Percentiles rank a stretch among this genome's conserved stretches.
Conservation (phyloP, 1,140 invertebrate genomes). For the Heliconius hermathena region DNA sequence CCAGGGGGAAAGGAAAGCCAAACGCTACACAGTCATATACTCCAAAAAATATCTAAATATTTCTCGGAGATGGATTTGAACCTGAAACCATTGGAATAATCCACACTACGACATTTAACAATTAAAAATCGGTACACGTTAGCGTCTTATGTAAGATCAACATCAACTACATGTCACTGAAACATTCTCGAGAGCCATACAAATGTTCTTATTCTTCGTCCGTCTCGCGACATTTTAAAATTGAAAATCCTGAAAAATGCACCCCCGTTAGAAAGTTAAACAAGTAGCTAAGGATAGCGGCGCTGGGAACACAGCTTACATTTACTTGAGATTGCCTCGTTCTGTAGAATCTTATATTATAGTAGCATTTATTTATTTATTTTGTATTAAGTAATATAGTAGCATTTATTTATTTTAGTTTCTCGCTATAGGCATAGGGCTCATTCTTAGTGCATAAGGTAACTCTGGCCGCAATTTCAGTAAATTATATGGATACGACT, state of each 20-base stretch:
- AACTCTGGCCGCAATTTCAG: no score
- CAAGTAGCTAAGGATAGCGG: background rate
- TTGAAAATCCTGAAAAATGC: conserved; percentile 5
- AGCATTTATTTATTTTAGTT: no score
- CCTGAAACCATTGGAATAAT: background rate
- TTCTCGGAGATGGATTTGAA: no score
- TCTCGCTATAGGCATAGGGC: no score
- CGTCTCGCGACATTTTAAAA: background rate
- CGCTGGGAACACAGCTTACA: background rate
- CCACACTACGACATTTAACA: background rate
- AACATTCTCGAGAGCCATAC: conserved; percentile 8
- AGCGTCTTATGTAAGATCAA: background rate
- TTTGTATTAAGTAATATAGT: no score
- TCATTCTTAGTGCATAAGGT: no score
- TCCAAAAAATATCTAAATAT: no score
- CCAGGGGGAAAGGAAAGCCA: no score
- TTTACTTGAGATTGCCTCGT: background rate
- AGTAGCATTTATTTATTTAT: no score
- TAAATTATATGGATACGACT: no score
- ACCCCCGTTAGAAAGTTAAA: background rate
- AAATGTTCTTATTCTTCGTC: background rate
- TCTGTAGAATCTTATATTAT: background rate
- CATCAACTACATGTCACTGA: background rate
- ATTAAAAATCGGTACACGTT: background rate
- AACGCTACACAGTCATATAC: no score